These are phyloP conservation scores for Andrena cerasifolii DNA, from an alignment of 1,140 invertebrate genomes.

Conservation along the genomic window DNA sequence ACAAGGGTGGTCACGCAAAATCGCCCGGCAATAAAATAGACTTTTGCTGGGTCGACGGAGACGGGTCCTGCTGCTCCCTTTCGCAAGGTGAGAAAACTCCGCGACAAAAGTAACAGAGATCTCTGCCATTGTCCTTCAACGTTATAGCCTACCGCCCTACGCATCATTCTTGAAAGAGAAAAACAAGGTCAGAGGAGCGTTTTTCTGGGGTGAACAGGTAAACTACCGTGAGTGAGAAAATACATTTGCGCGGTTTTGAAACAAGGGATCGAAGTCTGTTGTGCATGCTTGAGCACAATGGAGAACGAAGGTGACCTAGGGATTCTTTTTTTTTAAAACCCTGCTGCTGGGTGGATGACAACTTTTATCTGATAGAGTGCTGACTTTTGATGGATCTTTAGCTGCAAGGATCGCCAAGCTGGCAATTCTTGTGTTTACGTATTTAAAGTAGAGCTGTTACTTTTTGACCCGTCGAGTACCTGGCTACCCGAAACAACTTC, in stretches of 20 bases:
- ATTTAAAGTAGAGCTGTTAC: no score
- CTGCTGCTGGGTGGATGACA: no score
- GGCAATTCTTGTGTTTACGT: no score
- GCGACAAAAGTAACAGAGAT: slow-evolving; percentile 32
- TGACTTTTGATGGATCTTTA: no score
- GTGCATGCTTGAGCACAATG: background rate
- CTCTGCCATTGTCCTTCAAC: slow-evolving; percentile 31
- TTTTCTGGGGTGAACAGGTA: slow-evolving; percentile 5
- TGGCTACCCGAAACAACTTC: no score
- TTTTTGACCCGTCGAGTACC: no score
- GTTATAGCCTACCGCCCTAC: slow-evolving; percentile 25
- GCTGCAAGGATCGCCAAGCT: no score
- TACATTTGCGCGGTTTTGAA: slow-evolving; percentile 15
- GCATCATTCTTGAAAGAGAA: slow-evolving; percentile 10
- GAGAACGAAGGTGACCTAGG: background rate
- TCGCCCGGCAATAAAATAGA: slow-evolving; percentile 53
- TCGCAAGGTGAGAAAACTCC: slow-evolving; percentile 52
- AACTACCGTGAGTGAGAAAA: background rate
- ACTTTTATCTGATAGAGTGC: no score
- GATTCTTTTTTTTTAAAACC: background rate
- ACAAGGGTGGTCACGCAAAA: slow-evolving; percentile 54
- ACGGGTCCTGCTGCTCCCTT: background rate
- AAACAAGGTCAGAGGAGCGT: background rate
- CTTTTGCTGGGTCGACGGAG: background rate
- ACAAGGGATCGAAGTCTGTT: slow-evolving; percentile 3